Conservation (phyloP, 1,140 invertebrate species). For the Orussus abietinus region DNA sequence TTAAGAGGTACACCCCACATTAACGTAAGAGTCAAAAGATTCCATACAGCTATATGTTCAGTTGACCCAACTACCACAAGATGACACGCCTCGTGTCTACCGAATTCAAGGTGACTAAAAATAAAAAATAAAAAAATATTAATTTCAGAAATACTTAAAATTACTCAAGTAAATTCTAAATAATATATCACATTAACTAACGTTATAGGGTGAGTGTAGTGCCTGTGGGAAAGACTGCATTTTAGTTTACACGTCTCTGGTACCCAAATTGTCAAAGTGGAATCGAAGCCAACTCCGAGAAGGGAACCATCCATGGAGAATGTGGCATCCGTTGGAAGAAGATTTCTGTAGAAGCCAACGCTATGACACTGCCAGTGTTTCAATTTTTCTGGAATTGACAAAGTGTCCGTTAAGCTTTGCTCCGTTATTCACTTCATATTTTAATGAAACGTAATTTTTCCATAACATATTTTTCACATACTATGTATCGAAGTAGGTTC, state of each 20-base stretch:
- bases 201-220: constrained; percentile 40
- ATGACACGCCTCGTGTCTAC: constrained; percentile 61
- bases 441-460: no score
- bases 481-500: constrained; percentile 57
- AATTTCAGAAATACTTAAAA: not conserved
- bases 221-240: constrained; percentile 43
- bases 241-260: constrained; percentile 56
- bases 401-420: no score
- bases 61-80: constrained; percentile 60
- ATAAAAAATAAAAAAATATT: constrained; percentile 14
- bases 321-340: constrained; percentile 55
- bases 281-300: constrained; percentile 66
- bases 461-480: constrained; percentile 26
- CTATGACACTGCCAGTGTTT: constrained; percentile 65
- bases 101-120: constrained; percentile 62
- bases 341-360: constrained; percentile 61
- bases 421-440: no score
- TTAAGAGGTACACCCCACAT: constrained; percentile 59
- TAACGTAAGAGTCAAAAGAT: constrained; percentile 64
- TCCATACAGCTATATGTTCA: constrained; percentile 65
- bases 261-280: constrained; percentile 69
- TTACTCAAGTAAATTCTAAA: constrained; percentile 4
- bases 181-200: constrained; percentile 22
- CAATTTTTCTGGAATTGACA: constrained; percentile 50
- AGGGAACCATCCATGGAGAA: constrained; percentile 77